Conservation (phyloP, 2,797 vertebrate species). For the Sphenopsis melanotis region DNA sequence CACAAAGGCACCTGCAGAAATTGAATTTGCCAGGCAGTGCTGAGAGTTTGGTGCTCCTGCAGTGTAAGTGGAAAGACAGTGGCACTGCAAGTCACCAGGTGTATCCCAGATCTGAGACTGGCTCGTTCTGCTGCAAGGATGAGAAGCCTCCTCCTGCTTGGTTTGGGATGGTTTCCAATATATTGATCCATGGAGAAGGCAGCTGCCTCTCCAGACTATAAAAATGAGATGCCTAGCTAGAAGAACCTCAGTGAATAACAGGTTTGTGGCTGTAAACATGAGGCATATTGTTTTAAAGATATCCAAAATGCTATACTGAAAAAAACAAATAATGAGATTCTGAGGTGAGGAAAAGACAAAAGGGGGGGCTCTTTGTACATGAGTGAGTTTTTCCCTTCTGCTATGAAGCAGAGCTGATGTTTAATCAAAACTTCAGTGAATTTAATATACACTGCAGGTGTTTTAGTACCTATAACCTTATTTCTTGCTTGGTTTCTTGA, state of each 20-base stretch:
- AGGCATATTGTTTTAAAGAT: neutral
- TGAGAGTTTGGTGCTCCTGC: neutral
- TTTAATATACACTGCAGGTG: slow-evolving; percentile 36
- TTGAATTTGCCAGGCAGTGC: neutral
- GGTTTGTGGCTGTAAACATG: neutral
- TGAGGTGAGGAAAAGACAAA: neutral
- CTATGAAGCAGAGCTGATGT: neutral
- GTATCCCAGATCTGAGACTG: neutral
- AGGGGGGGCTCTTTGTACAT: neutral
- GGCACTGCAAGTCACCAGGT: neutral
- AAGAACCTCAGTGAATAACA: neutral
- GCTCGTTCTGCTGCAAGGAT: neutral
- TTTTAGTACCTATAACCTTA: slow-evolving; percentile 41
- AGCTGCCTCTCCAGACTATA: neutral
- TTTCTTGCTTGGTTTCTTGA: slow-evolving; percentile 46
- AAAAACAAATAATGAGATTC: neutral
- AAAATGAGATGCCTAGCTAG: neutral
- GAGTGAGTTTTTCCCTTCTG: neutral
- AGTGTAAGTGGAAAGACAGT: neutral
- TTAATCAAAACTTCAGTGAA: slow-evolving; percentile 47
- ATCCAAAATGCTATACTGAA: neutral
- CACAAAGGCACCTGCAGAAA: neutral
- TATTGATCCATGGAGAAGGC: neutral
- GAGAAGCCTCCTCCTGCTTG: neutral
- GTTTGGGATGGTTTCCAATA: neutral